phyloP scores from a whole-genome alignment of 2,797 vertebrate genomes.

The Amblyraja radiata region DNA sequence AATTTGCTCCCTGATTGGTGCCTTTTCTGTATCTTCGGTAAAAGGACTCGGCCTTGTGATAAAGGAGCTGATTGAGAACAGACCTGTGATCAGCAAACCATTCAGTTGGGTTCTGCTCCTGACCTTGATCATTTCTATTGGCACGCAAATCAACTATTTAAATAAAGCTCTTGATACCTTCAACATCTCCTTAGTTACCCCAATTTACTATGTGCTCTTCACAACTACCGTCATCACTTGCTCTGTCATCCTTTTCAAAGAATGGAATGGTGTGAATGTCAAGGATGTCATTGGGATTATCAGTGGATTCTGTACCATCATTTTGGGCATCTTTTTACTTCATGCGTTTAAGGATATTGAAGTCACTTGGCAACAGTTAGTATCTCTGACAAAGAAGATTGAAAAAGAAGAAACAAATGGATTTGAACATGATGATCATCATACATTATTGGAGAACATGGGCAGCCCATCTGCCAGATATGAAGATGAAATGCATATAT shows the following conservation, averaged over 20 bases:
- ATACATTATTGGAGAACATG: conserved; percentile 55
- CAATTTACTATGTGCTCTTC: conserved; percentile 68
- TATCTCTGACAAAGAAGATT: conserved; percentile 48
- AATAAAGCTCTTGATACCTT: conserved; percentile 67
- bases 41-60: conserved; percentile 68
- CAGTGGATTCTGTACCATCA: conserved; percentile 62
- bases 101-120: conserved; percentile 57
- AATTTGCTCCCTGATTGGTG: conserved; percentile 66
- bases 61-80: conserved; percentile 54
- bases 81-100: conserved; percentile 54
- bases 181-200: conserved; percentile 64
- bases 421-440: conserved; percentile 46
- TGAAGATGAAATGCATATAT: conserved; percentile 51
- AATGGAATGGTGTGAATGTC: conserved; percentile 61
- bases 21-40: conserved; percentile 67
- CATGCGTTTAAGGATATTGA: conserved; percentile 61
- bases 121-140: conserved; percentile 54
- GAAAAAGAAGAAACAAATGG: conserved; percentile 12
- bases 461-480: conserved; percentile 44
- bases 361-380: conserved; percentile 59
- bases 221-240: conserved; percentile 58
- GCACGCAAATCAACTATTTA: conserved; percentile 66
- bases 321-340: conserved; percentile 66
- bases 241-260: conserved; percentile 65
- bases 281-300: conserved; percentile 58